Evolutionary conservation across 2,797 vertebrate species (phyloP).

Genomic region (Lutjanus campechanus): DNA sequence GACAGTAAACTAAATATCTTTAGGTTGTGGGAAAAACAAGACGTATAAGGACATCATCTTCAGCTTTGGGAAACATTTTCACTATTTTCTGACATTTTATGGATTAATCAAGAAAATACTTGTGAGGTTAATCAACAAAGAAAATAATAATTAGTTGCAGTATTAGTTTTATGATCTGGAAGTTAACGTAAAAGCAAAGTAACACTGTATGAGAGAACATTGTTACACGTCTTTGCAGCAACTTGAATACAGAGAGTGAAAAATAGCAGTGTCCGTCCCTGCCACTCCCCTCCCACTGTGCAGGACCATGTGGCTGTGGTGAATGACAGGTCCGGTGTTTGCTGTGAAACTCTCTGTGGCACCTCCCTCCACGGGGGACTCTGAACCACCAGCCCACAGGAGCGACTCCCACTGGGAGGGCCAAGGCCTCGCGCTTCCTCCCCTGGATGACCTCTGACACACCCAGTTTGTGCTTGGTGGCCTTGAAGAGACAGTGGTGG

Average conservation of each 20-base stretch:
- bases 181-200: slow-evolving; percentile 4
- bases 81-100: no score
- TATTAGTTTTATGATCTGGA: not conserved
- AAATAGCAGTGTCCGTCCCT: slow-evolving; percentile 43
- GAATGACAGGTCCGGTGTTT: slow-evolving; percentile 84
- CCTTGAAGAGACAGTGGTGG: slow-evolving; percentile 84
- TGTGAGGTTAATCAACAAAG: no score
- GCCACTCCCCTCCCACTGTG: slow-evolving; percentile 63
- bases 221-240: slow-evolving; percentile 16
- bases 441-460: slow-evolving; percentile 83
- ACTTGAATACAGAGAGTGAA: slow-evolving; percentile 34
- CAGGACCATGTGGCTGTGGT: slow-evolving; percentile 69
- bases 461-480: slow-evolving; percentile 81
- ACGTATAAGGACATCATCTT: no score
- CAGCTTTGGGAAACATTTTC: no score
- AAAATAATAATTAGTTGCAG: no score
- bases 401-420: slow-evolving; percentile 83
- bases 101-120: no score
- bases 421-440: slow-evolving; percentile 59
- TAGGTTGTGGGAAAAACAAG: no score
- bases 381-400: slow-evolving; percentile 80
- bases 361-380: slow-evolving; percentile 85
- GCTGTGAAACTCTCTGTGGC: slow-evolving; percentile 84
- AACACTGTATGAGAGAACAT: slow-evolving; percentile 22
- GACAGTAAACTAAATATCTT: no score